These are phyloP conservation scores for Epinephelus lanceolatus DNA, from an alignment of 2,113 vertebrate species.

Conservation along the genomic window DNA sequence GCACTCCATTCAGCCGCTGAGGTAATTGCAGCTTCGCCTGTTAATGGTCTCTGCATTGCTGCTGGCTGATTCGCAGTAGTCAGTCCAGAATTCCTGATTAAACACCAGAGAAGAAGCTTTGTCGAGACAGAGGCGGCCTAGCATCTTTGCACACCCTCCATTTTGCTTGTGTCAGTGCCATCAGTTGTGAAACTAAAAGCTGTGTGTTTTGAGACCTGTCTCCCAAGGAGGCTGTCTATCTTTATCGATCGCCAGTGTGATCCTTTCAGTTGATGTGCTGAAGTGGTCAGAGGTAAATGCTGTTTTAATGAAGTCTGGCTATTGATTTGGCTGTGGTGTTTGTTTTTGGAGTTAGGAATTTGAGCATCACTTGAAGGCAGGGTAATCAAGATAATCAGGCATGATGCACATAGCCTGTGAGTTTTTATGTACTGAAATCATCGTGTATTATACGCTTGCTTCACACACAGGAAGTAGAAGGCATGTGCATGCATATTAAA, in stretches of 20 bases:
- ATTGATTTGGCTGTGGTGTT: constrained; percentile 64
- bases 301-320: constrained; percentile 72
- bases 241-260: constrained; percentile 55
- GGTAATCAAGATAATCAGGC: constrained; percentile 63
- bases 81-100: constrained; percentile 43
- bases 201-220: constrained; percentile 48
- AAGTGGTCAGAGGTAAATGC: constrained; percentile 69
- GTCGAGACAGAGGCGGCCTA: background rate
- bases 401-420: constrained; percentile 25
- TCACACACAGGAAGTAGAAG: constrained; percentile 38
- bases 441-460: constrained; percentile 1
- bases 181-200: constrained; percentile 35
- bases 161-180: constrained; percentile 28
- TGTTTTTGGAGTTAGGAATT: constrained; percentile 52
- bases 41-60: constrained; percentile 49
- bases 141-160: constrained; percentile 12
- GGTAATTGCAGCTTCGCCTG: constrained; percentile 52
- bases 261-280: constrained; percentile 62
- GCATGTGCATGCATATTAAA: constrained; percentile 22
- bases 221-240: constrained; percentile 58
- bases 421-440: constrained; percentile 30
- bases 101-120: constrained; percentile 19
- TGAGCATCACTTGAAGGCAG: constrained; percentile 39
- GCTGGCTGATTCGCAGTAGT: constrained; percentile 37
- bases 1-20: constrained; percentile 37